Conservation (phyloP, 2,888 invertebrate species). For the Panopea generosa region DNA sequence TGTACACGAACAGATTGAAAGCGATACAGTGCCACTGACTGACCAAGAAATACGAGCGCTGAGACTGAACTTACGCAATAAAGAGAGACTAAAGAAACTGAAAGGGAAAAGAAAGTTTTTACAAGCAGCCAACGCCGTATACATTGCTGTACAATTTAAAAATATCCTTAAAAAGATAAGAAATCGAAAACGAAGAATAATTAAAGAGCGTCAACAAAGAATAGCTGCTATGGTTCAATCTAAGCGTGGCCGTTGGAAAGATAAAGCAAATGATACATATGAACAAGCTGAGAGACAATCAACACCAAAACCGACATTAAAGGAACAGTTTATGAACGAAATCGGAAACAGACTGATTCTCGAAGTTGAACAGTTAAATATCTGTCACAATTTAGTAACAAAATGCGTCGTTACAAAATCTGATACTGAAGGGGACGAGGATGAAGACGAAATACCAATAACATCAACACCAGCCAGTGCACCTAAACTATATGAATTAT, state of each 20-base stretch:
- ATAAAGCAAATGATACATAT: conserved; percentile 13
- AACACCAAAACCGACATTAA: conserved; percentile 44
- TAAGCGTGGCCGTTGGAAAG: conserved; percentile 38
- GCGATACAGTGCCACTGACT: conserved; percentile 33
- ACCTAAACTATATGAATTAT: not conserved
- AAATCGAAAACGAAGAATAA: conserved; percentile 37
- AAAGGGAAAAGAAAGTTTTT: conserved; percentile 60
- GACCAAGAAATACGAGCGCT: conserved; percentile 62
- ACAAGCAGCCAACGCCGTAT: conserved; percentile 61
- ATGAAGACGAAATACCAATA: not conserved
- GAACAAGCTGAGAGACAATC: conserved; percentile 10
- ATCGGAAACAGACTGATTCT: conserved; percentile 48
- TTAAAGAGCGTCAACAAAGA: conserved; percentile 30
- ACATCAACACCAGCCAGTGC: not conserved
- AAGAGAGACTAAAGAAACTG: conserved; percentile 39
- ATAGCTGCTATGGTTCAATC: conserved; percentile 40
- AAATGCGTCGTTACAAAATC: conserved; percentile 14
- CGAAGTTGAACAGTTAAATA: conserved; percentile 43
- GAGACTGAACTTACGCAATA: conserved; percentile 57
- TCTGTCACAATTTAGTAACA: conserved; percentile 2
- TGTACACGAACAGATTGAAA: conserved; percentile 22
- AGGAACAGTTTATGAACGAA: conserved; percentile 56
- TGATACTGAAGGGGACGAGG: conserved; percentile 2
- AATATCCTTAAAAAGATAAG: conserved; percentile 52
- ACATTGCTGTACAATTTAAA: conserved; percentile 52